A percentile compares a stretch with the other conserved stretches of the same genome.
phyloP scores from a whole-genome alignment of 2,888 invertebrate species.

The Agrotis ipsilon region DNA sequence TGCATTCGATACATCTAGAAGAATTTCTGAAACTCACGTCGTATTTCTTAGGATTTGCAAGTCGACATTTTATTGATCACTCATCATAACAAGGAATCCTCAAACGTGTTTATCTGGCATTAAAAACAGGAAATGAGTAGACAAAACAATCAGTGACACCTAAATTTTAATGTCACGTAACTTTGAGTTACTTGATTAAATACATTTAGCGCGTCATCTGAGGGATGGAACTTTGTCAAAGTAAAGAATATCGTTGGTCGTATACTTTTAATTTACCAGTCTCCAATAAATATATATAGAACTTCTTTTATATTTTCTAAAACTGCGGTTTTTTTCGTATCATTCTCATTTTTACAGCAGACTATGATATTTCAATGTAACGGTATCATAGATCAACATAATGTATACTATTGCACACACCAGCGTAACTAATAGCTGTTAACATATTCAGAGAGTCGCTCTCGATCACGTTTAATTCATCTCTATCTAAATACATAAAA shows the following conservation, averaged over 20 bases:
- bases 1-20: conserved; percentile 1
- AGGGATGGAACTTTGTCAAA: neutral
- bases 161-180: conserved; percentile 4
- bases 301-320: too few relatives aligned
- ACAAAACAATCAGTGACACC: neutral
- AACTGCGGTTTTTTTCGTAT: too few relatives aligned
- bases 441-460: conserved; percentile 37
- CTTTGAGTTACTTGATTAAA: neutral
- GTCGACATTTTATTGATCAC: conserved; percentile 6
- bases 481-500: conserved; percentile 38
- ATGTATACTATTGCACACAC: conserved; percentile 6
- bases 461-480: conserved; percentile 57
- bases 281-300: neutral
- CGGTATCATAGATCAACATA: neutral
- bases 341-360: too few relatives aligned
- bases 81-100: conserved; percentile 22
- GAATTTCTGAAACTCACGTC: conserved; percentile 11
- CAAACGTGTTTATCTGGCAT: conserved; percentile 20
- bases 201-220: neutral
- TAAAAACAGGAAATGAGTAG: conserved; percentile 13
- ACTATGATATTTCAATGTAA: conserved; percentile 19
- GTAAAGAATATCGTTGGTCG: neutral
- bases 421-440: conserved; percentile 25
- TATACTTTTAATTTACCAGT: neutral
- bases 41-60: conserved; percentile 26